Evolutionary conservation across 2,888 invertebrate species (phyloP), one percentile per base, ranked within the genome.

Genomic region (Plebejus melissa): DNA sequence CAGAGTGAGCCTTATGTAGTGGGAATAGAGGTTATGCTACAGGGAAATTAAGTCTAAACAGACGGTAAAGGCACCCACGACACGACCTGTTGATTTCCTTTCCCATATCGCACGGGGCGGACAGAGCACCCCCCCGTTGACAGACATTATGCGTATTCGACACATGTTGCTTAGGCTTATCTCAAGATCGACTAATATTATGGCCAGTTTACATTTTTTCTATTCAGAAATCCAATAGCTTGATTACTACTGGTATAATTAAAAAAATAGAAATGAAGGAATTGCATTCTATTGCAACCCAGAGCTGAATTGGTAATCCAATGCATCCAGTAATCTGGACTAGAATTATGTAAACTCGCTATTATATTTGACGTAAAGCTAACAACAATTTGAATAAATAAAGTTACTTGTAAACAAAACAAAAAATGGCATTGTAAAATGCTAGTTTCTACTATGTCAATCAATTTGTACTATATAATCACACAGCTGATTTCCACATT

Each of bases 1-100:
- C 4, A 54, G 16, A 54, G 54, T 16, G 54, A 54, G 54, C 54
- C 54, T 54, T 54, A 16, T 54, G 54, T 4, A 16, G 54, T 54
- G 13, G 54, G 54, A 54, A 54, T 54, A 54, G 54, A 4, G 3
- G 54, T 54, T 54, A 54, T 54, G 54, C 16, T 16, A 54, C 4
- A 54, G 54, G 54, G 16, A 54, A 54, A 16, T 4, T 54, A 54
- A 54, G 13, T 54, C 54, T 16, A 16, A 54, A 54, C 16, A 54
- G 13, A 16, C 54, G 79, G 79, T 81, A 80, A 77, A 81, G 81
- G 86, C 83, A 81, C 77, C 82, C 79, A 81, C 81, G 84, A 81
- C 82, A 84, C 83, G 84, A 91, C 90, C 90, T 91, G 90, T 90
- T 91, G 90, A 90, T 85, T 87, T 86, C 82, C 84, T 85, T 87